Base-by-base conservation (phyloP, 2,888 invertebrate species). In the Pollenia amentaria region DNA sequence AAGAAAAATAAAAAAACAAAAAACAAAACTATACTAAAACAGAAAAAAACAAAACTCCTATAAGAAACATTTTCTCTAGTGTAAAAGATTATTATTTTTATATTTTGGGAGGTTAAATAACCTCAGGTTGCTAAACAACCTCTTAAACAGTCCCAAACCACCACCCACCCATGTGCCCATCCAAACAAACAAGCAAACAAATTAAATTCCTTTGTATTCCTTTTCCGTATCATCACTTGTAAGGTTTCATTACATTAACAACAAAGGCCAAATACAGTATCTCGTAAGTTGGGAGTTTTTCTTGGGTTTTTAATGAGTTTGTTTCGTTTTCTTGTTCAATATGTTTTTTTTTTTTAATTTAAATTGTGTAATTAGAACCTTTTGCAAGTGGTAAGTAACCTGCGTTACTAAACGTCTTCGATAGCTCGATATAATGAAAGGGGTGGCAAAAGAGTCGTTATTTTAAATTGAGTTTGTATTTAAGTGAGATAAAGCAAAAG, bases 1-100 rank as follows among this genome's bases (percentile, higher is more conserved):
- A 92, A 92, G 90, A 89, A 89, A 89, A 89, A 90, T 86, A 79
- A 89, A 89, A 88, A 91, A 83, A 62, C 44, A 29, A 65, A 81
- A 82, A 79, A 72, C 29, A 64, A 73, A 84, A 78, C 46, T 65
- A 73, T 48, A 81, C 38, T 60, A 40, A 70, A 84, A 55, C 12
- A 42, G 55, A 65, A 64, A 80, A 75, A n/a, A n/a, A n/a, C 10
- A 18, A 73, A 85, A 82, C 78, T 75, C 67, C 65, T 73, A 64
- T 73, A 73, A 84, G 60, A 73, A 73, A 40, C 60, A 69, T 84
- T 84, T 78, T 78, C 73, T 84, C 78, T 67, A 73, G 84, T 84
- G 84, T 84, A 73, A 84, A 84, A 84, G 73, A 73, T 67, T 57
- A 79, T 84, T 84, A 79, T 79, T 60, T 53, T 40, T 62, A 60